Percentiles rank a stretch among this genome's conserved stretches.
These are phyloP conservation scores for Eupithecia pulchellata DNA, from an alignment of 2,888 invertebrate species.

Conservation along the genomic window DNA sequence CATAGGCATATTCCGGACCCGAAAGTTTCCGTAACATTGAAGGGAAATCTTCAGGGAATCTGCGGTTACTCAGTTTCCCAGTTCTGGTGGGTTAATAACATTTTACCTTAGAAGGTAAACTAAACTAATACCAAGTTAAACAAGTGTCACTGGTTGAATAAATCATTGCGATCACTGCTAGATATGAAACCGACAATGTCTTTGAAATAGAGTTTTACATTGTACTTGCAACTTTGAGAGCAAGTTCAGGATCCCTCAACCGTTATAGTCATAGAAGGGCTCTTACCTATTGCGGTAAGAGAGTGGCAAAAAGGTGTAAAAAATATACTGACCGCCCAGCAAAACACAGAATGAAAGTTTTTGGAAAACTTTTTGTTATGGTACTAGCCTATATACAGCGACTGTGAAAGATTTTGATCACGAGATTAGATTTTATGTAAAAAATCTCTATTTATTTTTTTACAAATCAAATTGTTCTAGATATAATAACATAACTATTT, in stretches of 20 bases:
- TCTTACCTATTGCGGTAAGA: background rate
- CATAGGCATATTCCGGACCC: conserved; percentile 2
- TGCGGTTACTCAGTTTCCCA: conserved; percentile 3
- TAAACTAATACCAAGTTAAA: conserved; percentile 14
- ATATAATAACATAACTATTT: no score
- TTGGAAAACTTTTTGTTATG: background rate
- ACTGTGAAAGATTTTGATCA: background rate
- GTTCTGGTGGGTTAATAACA: conserved; percentile 1
- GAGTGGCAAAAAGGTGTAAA: background rate
- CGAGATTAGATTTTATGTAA: no score
- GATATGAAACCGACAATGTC: no score
- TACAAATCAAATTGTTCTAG: no score
- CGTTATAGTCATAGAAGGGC: background rate
- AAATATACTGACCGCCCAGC: background rate
- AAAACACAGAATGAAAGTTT: background rate
- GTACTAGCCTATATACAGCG: background rate
- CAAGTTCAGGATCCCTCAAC: background rate
- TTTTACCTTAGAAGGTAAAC: conserved; percentile 13
- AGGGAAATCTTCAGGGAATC: conserved; percentile 16
- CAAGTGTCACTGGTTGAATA: conserved; percentile 9
- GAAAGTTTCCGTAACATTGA: conserved; percentile 12
- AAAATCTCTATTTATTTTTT: no score
- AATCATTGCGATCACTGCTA: conserved; percentile 1
- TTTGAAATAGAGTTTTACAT: background rate
- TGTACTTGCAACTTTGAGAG: background rate